Percentiles rank a stretch among this genome's conserved stretches.
Evolutionary conservation across 2,888 invertebrate genomes (phyloP).

Genomic region (Penaeus monodon): DNA sequence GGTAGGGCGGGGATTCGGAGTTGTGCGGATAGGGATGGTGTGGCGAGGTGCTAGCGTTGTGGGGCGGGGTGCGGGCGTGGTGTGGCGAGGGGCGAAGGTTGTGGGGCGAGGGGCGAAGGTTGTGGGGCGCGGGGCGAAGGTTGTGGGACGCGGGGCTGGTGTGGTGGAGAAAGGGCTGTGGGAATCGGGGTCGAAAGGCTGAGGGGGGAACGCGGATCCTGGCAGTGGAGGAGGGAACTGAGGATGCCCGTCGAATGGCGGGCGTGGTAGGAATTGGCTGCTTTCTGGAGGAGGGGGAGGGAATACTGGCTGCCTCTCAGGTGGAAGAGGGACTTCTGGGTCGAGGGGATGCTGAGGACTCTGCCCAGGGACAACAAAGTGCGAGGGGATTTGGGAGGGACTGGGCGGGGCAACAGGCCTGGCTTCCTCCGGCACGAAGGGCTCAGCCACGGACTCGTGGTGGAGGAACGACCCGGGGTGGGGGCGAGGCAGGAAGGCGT

Average conservation of each 20-base stretch:
- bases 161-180: neutral
- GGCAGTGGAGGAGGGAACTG: neutral
- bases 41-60: neutral
- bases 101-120: neutral
- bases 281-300: constrained; percentile 13
- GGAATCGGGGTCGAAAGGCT: neutral
- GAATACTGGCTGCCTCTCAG: neutral
- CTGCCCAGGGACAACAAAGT: neutral
- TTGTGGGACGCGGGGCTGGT: neutral
- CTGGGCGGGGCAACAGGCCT: neutral
- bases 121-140: neutral
- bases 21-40: neutral
- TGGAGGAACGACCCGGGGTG: neutral
- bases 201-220: too few species aligned
- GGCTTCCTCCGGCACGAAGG: constrained; percentile 38
- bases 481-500: neutral
- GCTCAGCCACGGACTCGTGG: constrained; percentile 12
- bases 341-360: neutral
- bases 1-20: neutral
- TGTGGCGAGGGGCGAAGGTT: neutral
- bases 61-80: neutral
- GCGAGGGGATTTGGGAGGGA: neutral
- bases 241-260: neutral
- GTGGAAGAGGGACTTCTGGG: neutral
- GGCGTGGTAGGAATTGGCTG: neutral